Evolutionary conservation across 2,797 vertebrate genomes (phyloP), one percentile per base, ranked within the genome.

Genomic region (Enteromius radiatus): DNA sequence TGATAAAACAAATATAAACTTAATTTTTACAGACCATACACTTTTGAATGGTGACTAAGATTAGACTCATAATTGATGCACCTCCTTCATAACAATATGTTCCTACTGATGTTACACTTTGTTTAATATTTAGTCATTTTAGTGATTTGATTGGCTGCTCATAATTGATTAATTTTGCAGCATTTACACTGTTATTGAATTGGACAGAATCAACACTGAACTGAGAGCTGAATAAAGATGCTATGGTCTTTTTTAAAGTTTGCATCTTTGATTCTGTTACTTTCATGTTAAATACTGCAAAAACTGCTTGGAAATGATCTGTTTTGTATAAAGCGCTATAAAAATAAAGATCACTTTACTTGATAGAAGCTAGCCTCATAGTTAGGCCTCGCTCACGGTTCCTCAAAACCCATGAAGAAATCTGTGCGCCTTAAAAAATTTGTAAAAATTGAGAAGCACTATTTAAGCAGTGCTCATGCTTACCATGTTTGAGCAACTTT

Each of bases 401-500:
- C 5, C n/a, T 69, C 0, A 41, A 43, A 69, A 43, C 21, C 4
- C n/a, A 43, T 43, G 5, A 67, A 67, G 41, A 61, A 61, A 61
- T 36, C 8, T 36, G 38, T 41, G 9, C 21, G 2, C 65, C n/a
- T 21, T 65, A 36, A 65, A 65, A 64, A 33, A 49, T 21, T 5
- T 19, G 1, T 8, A 3, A 52, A 10, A 54, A n/a, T 4, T 2
- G n/a, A 77, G 59, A 64, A 8, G 7, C 3, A 23, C 31, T 7
- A 31, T 43, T 59, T 41, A 7, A 45, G 21, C 33, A 54, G 31
- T 31, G 26, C 33, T 2, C 2, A 1, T 26, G 0, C 9, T n/a
- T 4, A 17, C 26, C 41, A 36, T 52, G 76, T 82, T 61, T 74
- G 28, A 64, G 68, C 36, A 47, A 12, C 43, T 69, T 64, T 69